Base-by-base conservation (phyloP, 2,888 invertebrate species). In the Luffia ferchaultella region DNA sequence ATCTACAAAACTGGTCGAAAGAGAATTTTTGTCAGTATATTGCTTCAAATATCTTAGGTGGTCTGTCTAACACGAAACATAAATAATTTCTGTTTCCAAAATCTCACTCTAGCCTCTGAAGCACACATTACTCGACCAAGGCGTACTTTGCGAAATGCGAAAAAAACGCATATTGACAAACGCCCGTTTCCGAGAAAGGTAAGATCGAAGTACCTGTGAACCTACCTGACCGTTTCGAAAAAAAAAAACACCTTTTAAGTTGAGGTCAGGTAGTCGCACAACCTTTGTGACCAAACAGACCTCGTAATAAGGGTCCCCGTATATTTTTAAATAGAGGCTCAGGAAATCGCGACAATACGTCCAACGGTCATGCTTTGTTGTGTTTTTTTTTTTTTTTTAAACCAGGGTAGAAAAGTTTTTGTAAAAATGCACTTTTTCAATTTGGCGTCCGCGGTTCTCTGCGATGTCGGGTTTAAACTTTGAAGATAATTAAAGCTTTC, bases 311-410 rank as follows among this genome's bases (percentile, higher is more conserved):
- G 41, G 48, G 48, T 41, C 42, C 42, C 15, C 20, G 42, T 19
- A 30, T 20, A 43, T 15, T 57, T 57, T 64, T 69, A 67, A 69
- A 63, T 58, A 61, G 63, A 62, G 54, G 59, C 61, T 62, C 74
- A 80, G 76, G 78, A 76, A 76, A 75, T 72, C 60, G 67, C 66
- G 69, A 77, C 78, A 78, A 77, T 71, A 55, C 62, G 51, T 45
- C 55, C 61, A 62, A 65, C 64, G 72, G 70, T 70, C 16, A 16
- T 20, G 47, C 20, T 7, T 43, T 9, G 46, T 12, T 16, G 16
- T n/a, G 20, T 46, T 18, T 20, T 42, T 43, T 50, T 2, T 42
- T 42, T 20, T 20, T 19, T 42, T 42, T 45, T 45, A 16, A 18
- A 20, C 2, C 15, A 17, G 42, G 46, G 18, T 41, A 18, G 20